These are phyloP conservation scores for Parazoanthus darwini DNA, from an alignment of 92 coral and sea anemone genomes.

Conservation along the genomic window DNA sequence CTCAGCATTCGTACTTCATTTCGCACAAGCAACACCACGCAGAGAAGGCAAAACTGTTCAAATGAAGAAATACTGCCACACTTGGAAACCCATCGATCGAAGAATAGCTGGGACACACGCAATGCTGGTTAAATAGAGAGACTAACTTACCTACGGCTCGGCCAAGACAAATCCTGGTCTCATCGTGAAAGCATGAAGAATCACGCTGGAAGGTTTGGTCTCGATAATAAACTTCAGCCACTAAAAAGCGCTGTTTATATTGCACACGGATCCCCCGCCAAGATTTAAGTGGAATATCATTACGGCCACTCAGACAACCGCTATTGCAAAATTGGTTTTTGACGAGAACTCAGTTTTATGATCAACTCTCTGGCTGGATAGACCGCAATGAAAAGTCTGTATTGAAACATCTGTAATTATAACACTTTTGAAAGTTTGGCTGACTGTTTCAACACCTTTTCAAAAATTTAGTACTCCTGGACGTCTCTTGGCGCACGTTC, in stretches of 20 bases:
- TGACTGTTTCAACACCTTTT: too few relatives aligned
- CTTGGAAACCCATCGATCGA: not conserved
- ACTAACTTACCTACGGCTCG: constrained; percentile 1
- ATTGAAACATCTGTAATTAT: not conserved
- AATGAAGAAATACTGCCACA: not conserved
- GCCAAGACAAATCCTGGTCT: not conserved
- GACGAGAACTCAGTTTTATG: not conserved
- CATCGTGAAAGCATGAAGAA: constrained; percentile 14
- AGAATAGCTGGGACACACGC: not conserved
- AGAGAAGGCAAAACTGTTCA: not conserved
- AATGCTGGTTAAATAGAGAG: not conserved
- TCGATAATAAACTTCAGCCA: constrained; percentile 33
- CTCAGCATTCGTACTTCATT: not conserved
- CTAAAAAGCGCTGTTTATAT: constrained; percentile 22
- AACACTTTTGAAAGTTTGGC: not conserved
- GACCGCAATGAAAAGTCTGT: not conserved
- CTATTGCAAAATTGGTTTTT: not conserved
- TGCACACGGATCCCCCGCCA: constrained; percentile 1
- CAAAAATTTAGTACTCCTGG: not conserved
- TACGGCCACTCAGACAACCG: constrained; percentile 15
- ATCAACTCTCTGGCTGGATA: not conserved
- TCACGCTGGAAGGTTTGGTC: constrained; percentile 6
- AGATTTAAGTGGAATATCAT: constrained; percentile 23
- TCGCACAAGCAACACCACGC: not conserved
- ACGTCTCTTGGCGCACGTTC: not conserved